Evolutionary conservation across 2,113 vertebrate genomes (phyloP).

Genomic region (Dolichotis patagonum): DNA sequence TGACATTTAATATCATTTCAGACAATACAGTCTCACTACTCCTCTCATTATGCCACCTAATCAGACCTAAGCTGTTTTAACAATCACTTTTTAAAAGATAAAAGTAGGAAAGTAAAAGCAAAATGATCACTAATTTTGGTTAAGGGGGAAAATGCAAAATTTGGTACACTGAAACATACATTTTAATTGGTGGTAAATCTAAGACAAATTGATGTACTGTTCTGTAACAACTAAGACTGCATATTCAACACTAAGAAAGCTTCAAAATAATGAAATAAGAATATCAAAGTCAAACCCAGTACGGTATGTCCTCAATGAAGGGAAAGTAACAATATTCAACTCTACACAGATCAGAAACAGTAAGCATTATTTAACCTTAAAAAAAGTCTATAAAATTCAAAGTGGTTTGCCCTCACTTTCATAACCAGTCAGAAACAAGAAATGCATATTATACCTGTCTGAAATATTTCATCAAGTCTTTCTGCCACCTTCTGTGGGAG

Average conservation of each 20-base stretch:
- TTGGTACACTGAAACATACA: constrained; percentile 85
- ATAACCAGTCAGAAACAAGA: constrained; percentile 92
- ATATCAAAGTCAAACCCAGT: constrained; percentile 86
- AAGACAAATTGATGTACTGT: constrained; percentile 82
- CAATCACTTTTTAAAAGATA: constrained; percentile 85
- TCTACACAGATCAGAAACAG: constrained; percentile 89
- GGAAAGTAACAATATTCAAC: constrained; percentile 90
- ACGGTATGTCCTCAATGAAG: constrained; percentile 85
- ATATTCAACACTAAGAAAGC: constrained; percentile 86
- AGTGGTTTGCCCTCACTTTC: constrained; percentile 90
- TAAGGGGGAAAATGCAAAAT: constrained; percentile 82
- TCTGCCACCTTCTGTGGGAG: constrained; percentile 98
- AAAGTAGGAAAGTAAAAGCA: constrained; percentile 88
- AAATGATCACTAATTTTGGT: constrained; percentile 85
- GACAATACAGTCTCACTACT: constrained; percentile 84
- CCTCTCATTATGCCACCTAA: constrained; percentile 84
- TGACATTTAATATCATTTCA: constrained; percentile 87
- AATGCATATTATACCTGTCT: constrained; percentile 96
- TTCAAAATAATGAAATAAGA: constrained; percentile 84
- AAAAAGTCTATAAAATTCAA: constrained; percentile 87
- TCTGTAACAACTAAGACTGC: constrained; percentile 86
- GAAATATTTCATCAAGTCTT: constrained; percentile 99
- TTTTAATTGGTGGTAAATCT: constrained; percentile 83
- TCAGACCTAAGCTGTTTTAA: constrained; percentile 83
- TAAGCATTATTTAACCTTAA: constrained; percentile 88